Evolutionary conservation across 2,113 vertebrate species (phyloP), one percentile per base, ranked within the genome.

Genomic region (Piaya cayana): DNA sequence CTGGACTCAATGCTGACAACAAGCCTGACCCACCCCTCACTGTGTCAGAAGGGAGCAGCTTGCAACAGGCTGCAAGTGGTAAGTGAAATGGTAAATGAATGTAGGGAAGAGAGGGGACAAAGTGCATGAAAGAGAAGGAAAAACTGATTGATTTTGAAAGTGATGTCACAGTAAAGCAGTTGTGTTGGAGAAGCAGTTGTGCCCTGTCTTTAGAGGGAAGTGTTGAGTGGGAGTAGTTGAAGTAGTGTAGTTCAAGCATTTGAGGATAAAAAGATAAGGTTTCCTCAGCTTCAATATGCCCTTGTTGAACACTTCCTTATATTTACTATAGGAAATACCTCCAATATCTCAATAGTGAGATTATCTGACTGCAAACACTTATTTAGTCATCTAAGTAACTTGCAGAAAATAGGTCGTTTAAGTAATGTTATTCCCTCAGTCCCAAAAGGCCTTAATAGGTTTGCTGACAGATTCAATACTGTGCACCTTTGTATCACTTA

Each of bases 361-460:
- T 96, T 97, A 97, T 97, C 94, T 95, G 62, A 69, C 90, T 42
- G 90, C 92, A 97, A 97, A 96, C 93, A 96, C 95, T 96, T 90
- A 56, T 79, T 94, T 91, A 90, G 69, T 58, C 77, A 92, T 92
- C 88, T 95, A 88, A 95, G 80, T 69, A 94, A 93, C 62, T 88
- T 81, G 65, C 77, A 84, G 39, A 92, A 94, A 86, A 77, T 30
- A 42, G 15, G 68, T 65, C 23, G 52, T 79, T 82, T 69, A 72
- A 59, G 67, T 55, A 20, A 86, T 9, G 12, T 22, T 65, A 22
- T 32, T 39, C 30, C 49, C 43, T 81, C 30, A 36, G 15, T 78
- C 53, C 52, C 25, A 45, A 49, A 71, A 39, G 39, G 8, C 16
- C 27, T 83, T 14, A 11, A 22, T 68, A 72, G 29, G 17, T 92